phyloP scores from a whole-genome alignment of 2,888 invertebrate genomes.

The Caenorhabditis panamensis region DNA sequence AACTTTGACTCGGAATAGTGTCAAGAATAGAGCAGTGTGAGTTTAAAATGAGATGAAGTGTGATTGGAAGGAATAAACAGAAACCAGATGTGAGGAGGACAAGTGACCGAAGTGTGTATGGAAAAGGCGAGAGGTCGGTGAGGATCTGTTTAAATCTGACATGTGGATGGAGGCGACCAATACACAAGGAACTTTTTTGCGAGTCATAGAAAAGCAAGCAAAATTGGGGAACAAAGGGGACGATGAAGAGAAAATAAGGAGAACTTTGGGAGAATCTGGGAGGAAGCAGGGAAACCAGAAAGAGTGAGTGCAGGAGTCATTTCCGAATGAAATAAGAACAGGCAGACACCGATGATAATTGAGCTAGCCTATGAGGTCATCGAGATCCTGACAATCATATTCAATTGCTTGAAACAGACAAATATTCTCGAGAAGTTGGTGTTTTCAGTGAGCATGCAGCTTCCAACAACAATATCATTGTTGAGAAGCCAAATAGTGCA shows the following conservation, averaged over 20 bases:
- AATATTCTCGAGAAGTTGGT: too few relatives aligned
- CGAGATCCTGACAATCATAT: too few relatives aligned
- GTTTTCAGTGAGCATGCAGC: too few relatives aligned
- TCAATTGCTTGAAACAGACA: too few relatives aligned
- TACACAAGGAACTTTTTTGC: slow-evolving; percentile 16
- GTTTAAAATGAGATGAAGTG: slow-evolving; percentile 53
- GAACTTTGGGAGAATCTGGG: neutral
- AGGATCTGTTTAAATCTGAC: slow-evolving; percentile 41
- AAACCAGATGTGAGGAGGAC: slow-evolving; percentile 50
- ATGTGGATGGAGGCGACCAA: slow-evolving; percentile 32
- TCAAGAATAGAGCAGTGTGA: slow-evolving; percentile 3
- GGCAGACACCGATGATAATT: neutral
- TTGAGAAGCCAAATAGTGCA: too few relatives aligned
- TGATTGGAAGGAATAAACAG: slow-evolving; percentile 53
- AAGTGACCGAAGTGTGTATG: slow-evolving; percentile 37
- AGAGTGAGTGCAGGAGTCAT: neutral
- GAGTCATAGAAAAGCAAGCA: slow-evolving; percentile 7
- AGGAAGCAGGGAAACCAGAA: neutral
- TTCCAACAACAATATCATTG: too few relatives aligned
- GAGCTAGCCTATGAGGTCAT: neutral
- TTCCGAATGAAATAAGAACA: neutral
- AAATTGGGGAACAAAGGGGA: neutral
- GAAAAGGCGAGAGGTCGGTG: slow-evolving; percentile 31
- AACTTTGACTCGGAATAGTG: slow-evolving; percentile 1
- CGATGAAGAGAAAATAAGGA: neutral